Conservation (phyloP, 2,888 invertebrate species). For the Luperina nickerlii region DNA sequence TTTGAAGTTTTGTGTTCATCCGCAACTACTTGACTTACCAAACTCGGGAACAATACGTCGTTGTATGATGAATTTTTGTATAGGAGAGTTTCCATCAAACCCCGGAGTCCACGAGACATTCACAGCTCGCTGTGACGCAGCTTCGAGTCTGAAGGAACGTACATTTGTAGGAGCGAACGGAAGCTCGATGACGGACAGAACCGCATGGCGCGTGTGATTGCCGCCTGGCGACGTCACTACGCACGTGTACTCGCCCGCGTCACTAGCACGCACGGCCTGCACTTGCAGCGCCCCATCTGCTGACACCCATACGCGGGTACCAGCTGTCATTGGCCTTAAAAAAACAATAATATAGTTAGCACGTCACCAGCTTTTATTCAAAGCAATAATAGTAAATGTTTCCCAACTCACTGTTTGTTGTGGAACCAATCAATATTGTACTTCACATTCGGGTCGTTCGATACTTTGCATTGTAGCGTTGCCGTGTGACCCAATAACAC, state of each 20-base stretch:
- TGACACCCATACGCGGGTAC: slow-evolving; percentile 93
- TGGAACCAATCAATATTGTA: slow-evolving; percentile 97
- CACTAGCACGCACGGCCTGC: slow-evolving; percentile 96
- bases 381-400: slow-evolving; percentile 33
- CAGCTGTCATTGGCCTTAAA: slow-evolving; percentile 88
- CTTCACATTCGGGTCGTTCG: slow-evolving; percentile 96
- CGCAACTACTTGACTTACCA: slow-evolving; percentile 89
- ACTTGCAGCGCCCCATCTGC: slow-evolving; percentile 96
- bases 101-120: slow-evolving; percentile 98
- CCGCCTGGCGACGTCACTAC: slow-evolving; percentile 97
- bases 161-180: slow-evolving; percentile 98
- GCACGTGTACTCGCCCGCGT: slow-evolving; percentile 98
- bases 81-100: slow-evolving; percentile 99
- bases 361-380: slow-evolving; percentile 10
- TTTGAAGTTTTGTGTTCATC: background rate
- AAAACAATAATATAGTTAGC: background rate
- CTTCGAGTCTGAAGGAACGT: slow-evolving; percentile 92
- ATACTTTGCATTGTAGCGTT: slow-evolving; percentile 97
- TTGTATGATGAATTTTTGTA: slow-evolving; percentile 97
- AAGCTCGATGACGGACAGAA: slow-evolving; percentile 96
- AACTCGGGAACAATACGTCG: slow-evolving; percentile 96
- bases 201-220: slow-evolving; percentile 96
- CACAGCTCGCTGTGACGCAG: slow-evolving; percentile 93
- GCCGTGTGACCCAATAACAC: slow-evolving; percentile 98
- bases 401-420: slow-evolving; percentile 93